Evolutionary conservation across 1,140 invertebrate genomes (phyloP).

Genomic region (Neotoxoptera formosana): DNA sequence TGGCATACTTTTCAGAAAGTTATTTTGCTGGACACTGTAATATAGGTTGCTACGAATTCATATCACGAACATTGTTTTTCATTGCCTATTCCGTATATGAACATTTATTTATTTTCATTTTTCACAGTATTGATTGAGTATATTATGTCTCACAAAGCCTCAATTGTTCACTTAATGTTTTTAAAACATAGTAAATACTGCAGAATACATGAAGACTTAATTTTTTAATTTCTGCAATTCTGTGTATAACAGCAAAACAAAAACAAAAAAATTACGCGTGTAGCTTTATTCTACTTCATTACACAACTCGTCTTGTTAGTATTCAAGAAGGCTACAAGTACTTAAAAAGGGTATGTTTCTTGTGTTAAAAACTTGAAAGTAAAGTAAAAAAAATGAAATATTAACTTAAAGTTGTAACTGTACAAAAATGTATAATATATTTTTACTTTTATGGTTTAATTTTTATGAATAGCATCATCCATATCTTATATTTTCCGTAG

Average conservation of each 20-base stretch:
- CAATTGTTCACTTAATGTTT: not conserved
- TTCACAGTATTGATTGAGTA: not conserved
- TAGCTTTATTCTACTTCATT: not conserved
- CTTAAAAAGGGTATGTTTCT: not conserved
- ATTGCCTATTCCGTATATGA: not conserved
- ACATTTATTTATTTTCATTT: not conserved
- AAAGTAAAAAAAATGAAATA: not conserved
- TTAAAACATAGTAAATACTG: not conserved
- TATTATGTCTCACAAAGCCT: not conserved
- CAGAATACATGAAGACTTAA: not conserved
- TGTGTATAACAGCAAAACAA: not conserved
- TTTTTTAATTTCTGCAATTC: too few relatives aligned
- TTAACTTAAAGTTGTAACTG: not conserved
- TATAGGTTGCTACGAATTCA: not conserved
- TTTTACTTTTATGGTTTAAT: not conserved
- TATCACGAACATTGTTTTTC: not conserved
- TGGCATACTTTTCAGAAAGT: not conserved
- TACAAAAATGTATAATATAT: not conserved
- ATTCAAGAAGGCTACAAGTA: not conserved
- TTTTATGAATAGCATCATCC: not conserved
- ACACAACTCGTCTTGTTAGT: not conserved
- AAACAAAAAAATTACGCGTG: not conserved
- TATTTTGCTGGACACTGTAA: not conserved
- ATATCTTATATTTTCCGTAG: not conserved
- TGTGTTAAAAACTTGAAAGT: not conserved